A percentile compares a stretch with the other conserved stretches of the same genome.
These are phyloP conservation scores for Ceraclea dissimilis DNA, from an alignment of 2,888 invertebrate species.

Conservation along the genomic window DNA sequence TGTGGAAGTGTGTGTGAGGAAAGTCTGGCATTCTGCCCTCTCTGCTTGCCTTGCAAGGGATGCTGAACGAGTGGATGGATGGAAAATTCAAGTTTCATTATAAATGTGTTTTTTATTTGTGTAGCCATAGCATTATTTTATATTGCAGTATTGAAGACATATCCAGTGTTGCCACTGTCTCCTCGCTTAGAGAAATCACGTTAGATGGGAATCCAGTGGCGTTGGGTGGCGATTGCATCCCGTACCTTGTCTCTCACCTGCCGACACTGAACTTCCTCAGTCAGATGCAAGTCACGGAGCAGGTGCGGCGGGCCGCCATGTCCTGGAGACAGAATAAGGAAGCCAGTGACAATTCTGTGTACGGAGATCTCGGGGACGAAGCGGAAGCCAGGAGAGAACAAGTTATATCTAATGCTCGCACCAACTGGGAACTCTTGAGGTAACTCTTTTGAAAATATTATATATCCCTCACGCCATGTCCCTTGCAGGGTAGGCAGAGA, in stretches of 20 bases:
- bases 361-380: constrained; percentile 52
- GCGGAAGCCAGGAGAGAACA: constrained; percentile 67
- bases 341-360: constrained; percentile 54
- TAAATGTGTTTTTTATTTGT: no score
- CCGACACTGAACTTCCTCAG: constrained; percentile 67
- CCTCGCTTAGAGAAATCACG: constrained; percentile 72
- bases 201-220: constrained; percentile 82
- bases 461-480: no score
- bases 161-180: constrained; percentile 69
- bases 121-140: no score
- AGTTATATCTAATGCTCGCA: constrained; percentile 75
- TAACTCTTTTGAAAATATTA: no score
- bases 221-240: constrained; percentile 71
- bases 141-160: constrained; percentile 75
- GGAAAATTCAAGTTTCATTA: no score
- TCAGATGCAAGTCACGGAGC: constrained; percentile 72
- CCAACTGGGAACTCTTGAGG: constrained; percentile 76
- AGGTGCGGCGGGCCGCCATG: constrained; percentile 63
- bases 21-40: no score
- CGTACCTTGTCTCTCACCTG: constrained; percentile 73
- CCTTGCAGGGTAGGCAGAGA: no score
- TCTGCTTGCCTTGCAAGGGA: no score
- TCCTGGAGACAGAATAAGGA: constrained; percentile 76
- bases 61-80: no score
- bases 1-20: no score